Evolutionary conservation across 2,113 vertebrate species (phyloP), one percentile per base, ranked within the genome.

Genomic region (Pteronura brasiliensis): DNA sequence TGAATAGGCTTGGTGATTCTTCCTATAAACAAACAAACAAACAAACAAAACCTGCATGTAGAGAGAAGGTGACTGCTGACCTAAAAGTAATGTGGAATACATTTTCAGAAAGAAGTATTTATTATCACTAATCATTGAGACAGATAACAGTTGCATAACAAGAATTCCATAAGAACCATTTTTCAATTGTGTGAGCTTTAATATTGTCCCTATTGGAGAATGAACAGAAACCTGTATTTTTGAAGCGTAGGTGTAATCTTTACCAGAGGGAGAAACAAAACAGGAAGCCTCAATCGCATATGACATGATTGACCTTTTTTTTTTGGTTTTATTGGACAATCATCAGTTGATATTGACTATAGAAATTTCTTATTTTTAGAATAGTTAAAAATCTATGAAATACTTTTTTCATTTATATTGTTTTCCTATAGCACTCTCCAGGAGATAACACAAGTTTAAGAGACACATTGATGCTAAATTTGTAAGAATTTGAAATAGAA

Each of bases 21-120:
- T 96, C 34, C 88, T 85, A 23, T 79, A 88, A 77, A 96, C 57
- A 97, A 86, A 95, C 89, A n/a, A 61, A 95, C 89, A n/a, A 61
- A 87, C n/a, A 91, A 84, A 85, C 20, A 74, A 55, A 95, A 79
- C 55, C 69, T 61, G 80, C 57, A 95, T 94, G 95, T 93, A 98
- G 92, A n/a, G 39, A 97, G 93, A 98, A 98, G 98, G 97, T 90
- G 67, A 71, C 83, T 98, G n/a, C 93, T 98, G 97, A 96, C 84
- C 90, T 69, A 79, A 87, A 49, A 97, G 80, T 84, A 87, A 98
- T 95, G 90, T 76, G 96, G 14, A 84, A 96, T 94, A 65, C 25
- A 94, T 95, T 81, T 96, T 76, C 69, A 69, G 84, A 94, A 96
- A 92, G 93, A 95, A 17, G 36, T 94, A 88, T 97, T 97, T 95